Percentiles rank a stretch among this genome's conserved stretches.
phyloP scores from a whole-genome alignment of 2,888 invertebrate species.

The Phytoseiulus persimilis region DNA sequence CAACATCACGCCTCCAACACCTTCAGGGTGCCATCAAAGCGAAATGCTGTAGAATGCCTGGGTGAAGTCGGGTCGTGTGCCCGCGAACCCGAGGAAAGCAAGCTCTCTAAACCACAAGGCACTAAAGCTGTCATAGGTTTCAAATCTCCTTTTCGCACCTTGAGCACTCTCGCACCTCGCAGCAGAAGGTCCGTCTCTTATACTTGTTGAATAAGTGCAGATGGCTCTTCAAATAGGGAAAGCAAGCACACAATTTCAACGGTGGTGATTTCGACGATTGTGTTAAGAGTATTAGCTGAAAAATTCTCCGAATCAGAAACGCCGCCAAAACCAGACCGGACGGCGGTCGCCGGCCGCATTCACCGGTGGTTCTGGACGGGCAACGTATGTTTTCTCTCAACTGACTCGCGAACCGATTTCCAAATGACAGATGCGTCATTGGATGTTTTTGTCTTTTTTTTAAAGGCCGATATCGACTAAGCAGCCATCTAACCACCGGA shows the following conservation, averaged over 20 bases:
- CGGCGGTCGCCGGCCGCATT: not conserved
- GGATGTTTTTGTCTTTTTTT: not conserved
- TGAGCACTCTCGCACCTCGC: not conserved
- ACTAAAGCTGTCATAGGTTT: not conserved
- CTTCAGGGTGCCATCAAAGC: not conserved
- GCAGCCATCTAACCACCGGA: not conserved
- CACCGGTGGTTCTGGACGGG: not conserved
- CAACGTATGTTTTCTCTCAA: not conserved
- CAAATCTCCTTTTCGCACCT: not conserved
- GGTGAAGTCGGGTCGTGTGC: not conserved
- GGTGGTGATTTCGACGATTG: not conserved
- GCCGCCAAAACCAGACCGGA: not conserved
- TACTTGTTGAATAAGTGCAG: not conserved
- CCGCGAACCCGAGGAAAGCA: not conserved
- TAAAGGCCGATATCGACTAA: not conserved
- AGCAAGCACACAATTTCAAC: not conserved
- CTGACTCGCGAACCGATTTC: not conserved
- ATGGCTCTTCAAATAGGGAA: not conserved
- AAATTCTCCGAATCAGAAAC: not conserved
- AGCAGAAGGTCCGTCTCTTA: not conserved
- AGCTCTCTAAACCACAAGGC: not conserved
- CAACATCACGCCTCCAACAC: not conserved
- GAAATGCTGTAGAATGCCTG: not conserved
- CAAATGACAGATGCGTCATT: conserved; percentile 5
- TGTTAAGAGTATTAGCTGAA: not conserved